Evolutionary conservation across 2,113 vertebrate species (phyloP), one percentile per base, ranked within the genome.

Genomic region (Brevimyrus niger): DNA sequence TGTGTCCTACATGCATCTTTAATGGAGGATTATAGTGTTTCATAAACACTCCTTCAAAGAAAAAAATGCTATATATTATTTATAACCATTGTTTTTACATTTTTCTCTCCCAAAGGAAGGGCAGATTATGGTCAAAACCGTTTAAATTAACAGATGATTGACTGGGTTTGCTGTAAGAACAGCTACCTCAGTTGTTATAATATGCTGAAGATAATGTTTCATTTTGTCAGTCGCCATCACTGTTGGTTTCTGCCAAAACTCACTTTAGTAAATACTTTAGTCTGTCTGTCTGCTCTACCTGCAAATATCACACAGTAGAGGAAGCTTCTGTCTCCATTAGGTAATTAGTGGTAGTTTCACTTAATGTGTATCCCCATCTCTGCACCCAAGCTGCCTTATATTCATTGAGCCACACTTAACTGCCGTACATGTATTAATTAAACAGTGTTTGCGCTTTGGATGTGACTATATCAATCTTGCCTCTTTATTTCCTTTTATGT

Each of bases 21-120:
- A 98, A 97, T 97, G 96, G 96, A 94, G 93, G 96, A 97, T 98
- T 96, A 98, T 97, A 97, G 94, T 94, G 94, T 97, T 97, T 97
- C 95, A 97, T 97, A 97, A 97, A 97, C 96, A 96, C n/a, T 65
- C n/a, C 23, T 65, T 27, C 11, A 65, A 69, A 31, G 61, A 69
- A 31, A 27, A 65, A 31, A 31, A 69, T 31, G n/a, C 61, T 27
- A 4, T 69, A n/a, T 69, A 13, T 69, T 31, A 69, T 69, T 69
- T 76, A 42, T 76, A 13, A 42, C 15, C 31, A 65, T 69, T 69
- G 31, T 31, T 69, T 55, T 31, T 9, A 69, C 27, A 31, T 69
- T 31, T 69, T 42, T 80, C n/a, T 5, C 31, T 80, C 73, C 13
- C 35, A 38, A 6, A 42, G 31, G 42, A 19, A 80, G 13, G 73